Base-by-base conservation (phyloP, 2,888 invertebrate genomes). In the Ferdinandea cuprea region DNA sequence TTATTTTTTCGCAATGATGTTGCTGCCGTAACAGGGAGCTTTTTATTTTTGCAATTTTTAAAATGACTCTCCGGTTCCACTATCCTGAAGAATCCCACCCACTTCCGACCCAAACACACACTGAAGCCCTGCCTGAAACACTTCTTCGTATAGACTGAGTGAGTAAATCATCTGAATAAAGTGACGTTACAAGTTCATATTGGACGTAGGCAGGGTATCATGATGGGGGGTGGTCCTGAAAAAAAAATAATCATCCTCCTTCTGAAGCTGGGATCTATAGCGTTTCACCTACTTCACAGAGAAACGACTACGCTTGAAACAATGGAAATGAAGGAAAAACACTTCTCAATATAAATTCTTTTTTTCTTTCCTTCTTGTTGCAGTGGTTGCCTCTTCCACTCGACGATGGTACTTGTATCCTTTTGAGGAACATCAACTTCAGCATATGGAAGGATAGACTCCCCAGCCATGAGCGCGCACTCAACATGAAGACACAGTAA, bases 111-210 rank as follows among this genome's bases (percentile, higher is more conserved):
- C 37, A 71, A 71, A 50, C 68, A 76, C 76, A 59, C 59, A 71
- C 50, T 32, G 32, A 44, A 52, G 54, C 46, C n/a, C n/a, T n/a
- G n/a, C n/a, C n/a, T 44, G 44, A 44, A 42, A 69, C 68, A n/a
- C n/a, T n/a, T 54, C 68, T 50, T 58, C 52, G 46, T 35, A 25
- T 28, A 3, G 52, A 28, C 50, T 42, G 79, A 50, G 81, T 52
- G 81, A 83, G 83, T 83, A 83, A 83, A 83, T 83, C 83, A 83
- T 83, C 78, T 78, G 63, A 78, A 78, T 72, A 83, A 83, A 78
- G 83, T 77, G 72, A 83, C 77, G 72, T 78, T 83, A 78, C 83
- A 78, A 83, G 83, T 83, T 83, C 83, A 83, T 83, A 83, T 83
- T 78, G 83, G 83, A 68, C 58, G 19, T 63, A 83, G 81, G 71